Conservation (phyloP, 2,888 invertebrate genomes). For the Melanargia galathea region DNA sequence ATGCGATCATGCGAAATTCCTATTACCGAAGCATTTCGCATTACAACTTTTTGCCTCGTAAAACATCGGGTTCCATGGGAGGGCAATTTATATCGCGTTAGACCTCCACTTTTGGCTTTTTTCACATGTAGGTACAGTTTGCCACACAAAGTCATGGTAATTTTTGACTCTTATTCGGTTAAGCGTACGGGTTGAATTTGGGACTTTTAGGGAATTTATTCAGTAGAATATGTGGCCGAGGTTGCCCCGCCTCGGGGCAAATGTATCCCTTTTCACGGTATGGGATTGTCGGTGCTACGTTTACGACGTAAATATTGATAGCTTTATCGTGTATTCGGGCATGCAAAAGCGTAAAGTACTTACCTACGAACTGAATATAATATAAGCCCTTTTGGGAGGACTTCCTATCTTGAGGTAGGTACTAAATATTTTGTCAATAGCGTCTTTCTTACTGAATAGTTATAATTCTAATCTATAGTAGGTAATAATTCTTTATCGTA, state of each 20-base stretch:
- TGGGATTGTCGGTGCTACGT: constrained; percentile 35
- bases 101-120: constrained; percentile 45
- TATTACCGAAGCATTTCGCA: constrained; percentile 31
- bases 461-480: too few relatives aligned
- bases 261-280: constrained; percentile 47
- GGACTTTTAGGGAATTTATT: constrained; percentile 16
- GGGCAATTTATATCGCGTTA: constrained; percentile 60
- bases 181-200: constrained; percentile 20
- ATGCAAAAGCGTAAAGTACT: constrained; percentile 33
- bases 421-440: neutral
- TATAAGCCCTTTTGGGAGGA: constrained; percentile 27
- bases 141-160: constrained; percentile 15
- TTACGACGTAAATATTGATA: constrained; percentile 48
- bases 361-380: constrained; percentile 19
- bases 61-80: constrained; percentile 42
- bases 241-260: constrained; percentile 41
- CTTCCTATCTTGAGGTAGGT: neutral
- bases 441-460: neutral
- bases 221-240: constrained; percentile 30
- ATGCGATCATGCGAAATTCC: constrained; percentile 14
- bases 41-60: constrained; percentile 47
- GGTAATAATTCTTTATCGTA: too few relatives aligned
- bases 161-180: constrained; percentile 15
- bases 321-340: constrained; percentile 40
- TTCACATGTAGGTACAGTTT: constrained; percentile 30